A percentile compares a stretch with the other conserved stretches of the same genome.
Conservation (phyloP, 2,113 vertebrate species). For the Microcebus lehilahytsara region DNA sequence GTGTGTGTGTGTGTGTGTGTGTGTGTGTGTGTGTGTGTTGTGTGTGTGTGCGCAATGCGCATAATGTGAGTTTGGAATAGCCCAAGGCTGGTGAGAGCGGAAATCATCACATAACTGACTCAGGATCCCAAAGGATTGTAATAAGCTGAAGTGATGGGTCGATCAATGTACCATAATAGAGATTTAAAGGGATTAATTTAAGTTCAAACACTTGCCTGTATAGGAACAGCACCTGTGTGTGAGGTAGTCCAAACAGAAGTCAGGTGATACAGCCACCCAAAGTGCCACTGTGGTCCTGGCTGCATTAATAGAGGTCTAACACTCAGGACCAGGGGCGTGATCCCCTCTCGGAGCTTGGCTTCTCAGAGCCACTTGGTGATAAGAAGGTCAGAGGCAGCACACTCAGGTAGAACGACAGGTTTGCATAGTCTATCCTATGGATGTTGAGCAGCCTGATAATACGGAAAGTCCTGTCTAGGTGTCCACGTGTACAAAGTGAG, state of each 20-base stretch:
- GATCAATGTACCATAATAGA: background rate
- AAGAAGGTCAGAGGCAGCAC: background rate
- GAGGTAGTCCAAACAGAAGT: background rate
- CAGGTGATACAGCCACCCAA: background rate
- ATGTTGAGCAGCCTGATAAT: background rate
- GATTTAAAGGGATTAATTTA: too few relatives aligned
- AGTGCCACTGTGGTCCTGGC: background rate
- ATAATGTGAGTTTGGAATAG: background rate
- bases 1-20: too few relatives aligned
- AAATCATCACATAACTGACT: background rate
- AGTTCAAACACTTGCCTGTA: background rate
- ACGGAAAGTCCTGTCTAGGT: background rate
- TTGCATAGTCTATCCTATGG: background rate
- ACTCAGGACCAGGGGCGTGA: background rate
- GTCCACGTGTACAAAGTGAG: background rate
- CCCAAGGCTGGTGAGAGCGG: background rate
- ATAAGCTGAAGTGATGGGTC: background rate
- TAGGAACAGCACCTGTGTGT: background rate
- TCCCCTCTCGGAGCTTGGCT: background rate
- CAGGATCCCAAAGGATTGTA: background rate
- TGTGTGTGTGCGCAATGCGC: accelerated
- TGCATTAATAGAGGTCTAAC: background rate
- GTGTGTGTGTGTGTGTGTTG: background rate
- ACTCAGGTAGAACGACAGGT: background rate
- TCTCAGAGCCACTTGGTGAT: background rate